Base-by-base conservation (phyloP, 2,113 vertebrate genomes). In the Brienomyrus brachyistius region DNA sequence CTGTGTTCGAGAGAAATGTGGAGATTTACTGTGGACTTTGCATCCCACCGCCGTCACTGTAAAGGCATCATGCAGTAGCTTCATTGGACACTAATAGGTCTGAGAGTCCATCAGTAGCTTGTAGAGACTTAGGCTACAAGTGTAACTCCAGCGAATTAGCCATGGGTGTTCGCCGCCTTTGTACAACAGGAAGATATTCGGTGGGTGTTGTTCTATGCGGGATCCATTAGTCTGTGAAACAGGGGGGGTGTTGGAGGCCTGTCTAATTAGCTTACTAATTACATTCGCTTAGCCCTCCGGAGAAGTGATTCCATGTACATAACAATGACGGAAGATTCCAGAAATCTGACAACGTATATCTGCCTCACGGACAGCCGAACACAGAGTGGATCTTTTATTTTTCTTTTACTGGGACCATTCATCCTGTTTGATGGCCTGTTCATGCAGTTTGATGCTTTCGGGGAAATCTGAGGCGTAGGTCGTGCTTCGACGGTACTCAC, bases 221-320 rank as follows among this genome's bases (percentile, higher is more conserved):
- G 40, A 86, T 50, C 85, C 85, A 52, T 86, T 47, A 31, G 50
- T 48, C 85, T 17, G 48, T 40, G 85, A 87, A 87, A 54, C 50
- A 31, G 51, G 51, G 23, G 84, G 27, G 51, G 85, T 87, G 85
- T 50, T 51, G 50, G n/a, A 87, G n/a, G 50, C 51, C 35, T 87
- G 51, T 87, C 85, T 87, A 52, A 87, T 87, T 87, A 87, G 51
- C 50, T 54, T 23, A 48, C 85, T 87, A 87, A 87, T 52, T 87
- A 54, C 47, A 27, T 48, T 35, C 85, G 13, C 85, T 17, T 54
- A 52, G 48, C 85, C n/a, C 50, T 84, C 27, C 19, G 85, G 51
- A 54, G 51, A 31, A 35, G n/a, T 2, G 5, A 87, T 1, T 13
- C 27, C 85, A 40, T 54, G 27, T 56, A 87, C 85, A 87, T 87